Conservation (phyloP, 2,888 invertebrate genomes). For the Globia sparganii region DNA sequence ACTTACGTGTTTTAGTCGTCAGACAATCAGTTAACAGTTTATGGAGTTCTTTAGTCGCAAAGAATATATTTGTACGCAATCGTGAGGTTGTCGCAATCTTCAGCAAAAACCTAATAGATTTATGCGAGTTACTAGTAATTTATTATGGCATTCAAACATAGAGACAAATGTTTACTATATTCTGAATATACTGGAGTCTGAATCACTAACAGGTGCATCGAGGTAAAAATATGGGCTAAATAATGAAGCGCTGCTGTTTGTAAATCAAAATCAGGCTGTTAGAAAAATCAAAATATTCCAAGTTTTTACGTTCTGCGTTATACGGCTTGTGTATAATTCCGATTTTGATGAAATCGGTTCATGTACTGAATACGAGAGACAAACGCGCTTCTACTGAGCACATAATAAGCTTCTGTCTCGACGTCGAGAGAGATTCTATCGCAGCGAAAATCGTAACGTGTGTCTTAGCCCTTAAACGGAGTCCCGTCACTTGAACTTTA, state of each 20-base stretch:
- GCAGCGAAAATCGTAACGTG: background rate
- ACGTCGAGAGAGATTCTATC: background rate
- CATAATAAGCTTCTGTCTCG: background rate
- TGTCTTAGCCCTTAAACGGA: constrained; percentile 31
- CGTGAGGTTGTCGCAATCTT: no score
- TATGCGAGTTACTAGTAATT: background rate
- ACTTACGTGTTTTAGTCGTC: constrained; percentile 34
- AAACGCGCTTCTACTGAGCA: background rate
- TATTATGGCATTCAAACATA: background rate
- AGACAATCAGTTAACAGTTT: constrained; percentile 3
- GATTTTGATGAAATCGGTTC: constrained; percentile 26
- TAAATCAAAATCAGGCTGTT: constrained; percentile 6
- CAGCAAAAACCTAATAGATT: background rate
- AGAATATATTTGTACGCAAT: background rate
- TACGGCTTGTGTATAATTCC: background rate
- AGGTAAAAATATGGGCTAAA: background rate
- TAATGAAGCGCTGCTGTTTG: background rate
- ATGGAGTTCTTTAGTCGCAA: background rate
- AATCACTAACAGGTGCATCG: background rate
- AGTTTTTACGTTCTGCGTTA: background rate
- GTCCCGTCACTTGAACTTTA: constrained; percentile 32
- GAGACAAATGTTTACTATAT: background rate
- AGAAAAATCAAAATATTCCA: constrained; percentile 2
- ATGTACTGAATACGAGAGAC: constrained; percentile 20
- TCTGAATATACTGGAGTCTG: background rate